Conservation (phyloP, 2,113 vertebrate species). For the Sialia sialis region DNA sequence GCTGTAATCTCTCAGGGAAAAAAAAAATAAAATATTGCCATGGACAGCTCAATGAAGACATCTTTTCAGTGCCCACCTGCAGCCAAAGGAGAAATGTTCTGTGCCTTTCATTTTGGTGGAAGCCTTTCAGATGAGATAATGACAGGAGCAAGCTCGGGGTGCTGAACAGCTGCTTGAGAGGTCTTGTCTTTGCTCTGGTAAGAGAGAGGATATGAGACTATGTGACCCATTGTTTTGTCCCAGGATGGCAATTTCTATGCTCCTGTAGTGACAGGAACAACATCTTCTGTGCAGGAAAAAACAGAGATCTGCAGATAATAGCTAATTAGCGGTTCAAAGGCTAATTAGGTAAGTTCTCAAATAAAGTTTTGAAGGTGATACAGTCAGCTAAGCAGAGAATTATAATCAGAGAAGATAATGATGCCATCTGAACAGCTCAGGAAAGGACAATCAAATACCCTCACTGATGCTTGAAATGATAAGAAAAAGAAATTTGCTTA, state of each 20-base stretch:
- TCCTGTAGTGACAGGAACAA: constrained; percentile 8
- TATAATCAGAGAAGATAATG: constrained; percentile 6
- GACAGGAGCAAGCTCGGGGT: background rate
- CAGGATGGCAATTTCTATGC: background rate
- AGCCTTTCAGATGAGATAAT: background rate
- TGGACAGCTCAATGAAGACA: constrained; percentile 27
- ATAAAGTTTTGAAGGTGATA: constrained; percentile 70
- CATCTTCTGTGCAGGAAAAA: background rate
- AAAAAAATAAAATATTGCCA: background rate
- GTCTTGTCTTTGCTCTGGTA: background rate
- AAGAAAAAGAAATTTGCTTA: background rate
- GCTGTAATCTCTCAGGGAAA: background rate
- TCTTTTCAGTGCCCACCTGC: constrained; percentile 15
- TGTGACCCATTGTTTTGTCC: constrained; percentile 27
- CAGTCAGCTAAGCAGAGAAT: constrained; percentile 36
- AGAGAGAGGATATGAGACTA: background rate
- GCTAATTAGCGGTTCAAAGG: constrained; percentile 70
- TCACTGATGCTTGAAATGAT: background rate
- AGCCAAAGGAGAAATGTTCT: background rate
- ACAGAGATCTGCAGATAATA: constrained; percentile 49
- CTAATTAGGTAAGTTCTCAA: constrained; percentile 69
- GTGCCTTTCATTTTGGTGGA: background rate
- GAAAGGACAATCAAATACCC: background rate
- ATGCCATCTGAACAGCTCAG: background rate
- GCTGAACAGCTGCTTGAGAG: background rate